A percentile compares a stretch with the other conserved stretches of the same genome.
Evolutionary conservation across 2,888 invertebrate species (phyloP).

Genomic region (Pyrochroa serraticornis): DNA sequence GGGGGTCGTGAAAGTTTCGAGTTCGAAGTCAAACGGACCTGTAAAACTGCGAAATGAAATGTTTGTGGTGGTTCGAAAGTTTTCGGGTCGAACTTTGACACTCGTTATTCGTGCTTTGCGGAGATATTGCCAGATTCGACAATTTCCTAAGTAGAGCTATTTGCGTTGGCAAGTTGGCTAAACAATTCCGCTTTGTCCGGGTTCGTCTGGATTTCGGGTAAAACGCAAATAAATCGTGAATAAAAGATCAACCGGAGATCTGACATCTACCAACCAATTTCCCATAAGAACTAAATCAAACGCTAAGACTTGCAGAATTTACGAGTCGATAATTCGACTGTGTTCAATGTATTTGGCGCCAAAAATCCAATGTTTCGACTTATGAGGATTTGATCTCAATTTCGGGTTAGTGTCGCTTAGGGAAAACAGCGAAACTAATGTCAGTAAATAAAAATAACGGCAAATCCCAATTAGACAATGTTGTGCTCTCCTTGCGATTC

Average conservation of each 20-base stretch:
- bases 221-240: conserved; percentile 17
- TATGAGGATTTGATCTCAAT: too few relatives aligned
- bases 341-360: too few relatives aligned
- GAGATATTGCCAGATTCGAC: conserved; percentile 12
- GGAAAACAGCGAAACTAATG: too few relatives aligned
- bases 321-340: too few relatives aligned
- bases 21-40: conserved; percentile 10
- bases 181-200: conserved; percentile 8
- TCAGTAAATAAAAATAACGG: too few relatives aligned
- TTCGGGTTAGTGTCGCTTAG: too few relatives aligned
- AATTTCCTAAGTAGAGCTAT: conserved; percentile 6
- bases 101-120: conserved; percentile 11
- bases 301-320: not conserved
- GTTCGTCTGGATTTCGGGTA: conserved; percentile 5
- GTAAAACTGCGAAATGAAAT: conserved; percentile 10
- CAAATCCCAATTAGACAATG: too few relatives aligned
- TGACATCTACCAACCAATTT: not conserved
- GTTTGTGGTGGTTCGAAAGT: conserved; percentile 4
- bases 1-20: conserved; percentile 1
- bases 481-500: too few relatives aligned
- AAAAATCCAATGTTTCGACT: too few relatives aligned
- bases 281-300: conserved; percentile 9
- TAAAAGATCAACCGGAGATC: conserved; percentile 11
- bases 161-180: conserved; percentile 9
- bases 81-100: not conserved